A percentile compares a stretch with the other conserved stretches of the same genome.
Evolutionary conservation across 2,113 vertebrate species (phyloP).

Genomic region (Fregetta grallaria): DNA sequence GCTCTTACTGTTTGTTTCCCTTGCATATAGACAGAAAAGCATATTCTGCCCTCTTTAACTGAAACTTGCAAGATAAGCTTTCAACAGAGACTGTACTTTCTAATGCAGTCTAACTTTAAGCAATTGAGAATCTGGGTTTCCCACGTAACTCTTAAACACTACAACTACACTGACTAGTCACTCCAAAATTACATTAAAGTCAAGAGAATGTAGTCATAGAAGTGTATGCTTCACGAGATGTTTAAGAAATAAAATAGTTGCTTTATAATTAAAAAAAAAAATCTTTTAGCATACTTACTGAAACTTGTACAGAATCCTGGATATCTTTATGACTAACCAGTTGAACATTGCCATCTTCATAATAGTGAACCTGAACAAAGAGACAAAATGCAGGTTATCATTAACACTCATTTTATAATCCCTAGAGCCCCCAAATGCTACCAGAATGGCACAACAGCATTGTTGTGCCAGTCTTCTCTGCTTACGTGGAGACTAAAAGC

Average conservation of each 20-base stretch:
- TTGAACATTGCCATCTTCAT: constrained; percentile 96
- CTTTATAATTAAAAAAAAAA: not conserved
- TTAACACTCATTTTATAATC: not conserved
- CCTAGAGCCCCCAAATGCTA: not conserved
- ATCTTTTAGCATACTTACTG: constrained; percentile 78
- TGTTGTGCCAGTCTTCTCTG: not conserved
- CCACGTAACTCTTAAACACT: not conserved
- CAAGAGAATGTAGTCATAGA: not conserved
- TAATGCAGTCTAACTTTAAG: not conserved
- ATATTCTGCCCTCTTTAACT: not conserved
- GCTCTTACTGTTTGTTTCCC: not conserved
- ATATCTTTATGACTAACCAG: constrained; percentile 96
- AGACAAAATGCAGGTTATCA: not conserved
- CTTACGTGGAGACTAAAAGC: constrained; percentile 10
- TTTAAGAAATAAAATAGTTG: not conserved
- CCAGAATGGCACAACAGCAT: not conserved
- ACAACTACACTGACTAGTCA: not conserved
- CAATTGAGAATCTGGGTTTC: not conserved
- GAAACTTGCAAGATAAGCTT: not conserved
- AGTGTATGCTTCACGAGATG: not conserved
- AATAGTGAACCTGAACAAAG: constrained; percentile 89
- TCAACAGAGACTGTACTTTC: not conserved
- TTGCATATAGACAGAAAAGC: not conserved
- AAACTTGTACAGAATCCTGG: constrained; percentile 84
- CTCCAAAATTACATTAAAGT: not conserved